Conservation (phyloP, 2,797 vertebrate genomes). For the Gymnopithys bicolor region DNA sequence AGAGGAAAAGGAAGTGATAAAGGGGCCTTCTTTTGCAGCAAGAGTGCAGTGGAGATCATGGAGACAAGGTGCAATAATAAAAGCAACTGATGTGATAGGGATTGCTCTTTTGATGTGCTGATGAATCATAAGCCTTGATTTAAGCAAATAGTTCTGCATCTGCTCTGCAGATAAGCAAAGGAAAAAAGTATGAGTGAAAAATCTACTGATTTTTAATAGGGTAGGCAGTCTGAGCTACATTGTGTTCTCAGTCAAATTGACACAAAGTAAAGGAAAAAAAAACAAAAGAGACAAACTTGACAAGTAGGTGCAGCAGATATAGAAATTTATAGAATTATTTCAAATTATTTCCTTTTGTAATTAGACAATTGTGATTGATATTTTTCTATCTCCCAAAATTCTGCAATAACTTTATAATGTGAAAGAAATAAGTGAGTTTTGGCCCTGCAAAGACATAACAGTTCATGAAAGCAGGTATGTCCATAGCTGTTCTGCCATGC, state of each 20-base stretch:
- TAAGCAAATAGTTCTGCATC: slow-evolving; percentile 23
- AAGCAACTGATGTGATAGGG: background rate
- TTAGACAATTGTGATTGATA: background rate
- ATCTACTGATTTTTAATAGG: slow-evolving; percentile 6
- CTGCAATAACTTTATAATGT: background rate
- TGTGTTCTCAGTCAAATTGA: background rate
- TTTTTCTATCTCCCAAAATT: background rate
- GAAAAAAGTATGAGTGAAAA: slow-evolving; percentile 15
- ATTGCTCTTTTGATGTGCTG: slow-evolving; percentile 30
- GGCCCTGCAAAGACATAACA: background rate
- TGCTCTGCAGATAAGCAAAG: slow-evolving; percentile 10
- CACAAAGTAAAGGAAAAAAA: background rate
- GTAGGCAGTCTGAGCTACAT: background rate
- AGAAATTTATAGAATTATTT: background rate
- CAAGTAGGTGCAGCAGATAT: background rate
- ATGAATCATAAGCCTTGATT: slow-evolving; percentile 25
- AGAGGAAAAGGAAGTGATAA: slow-evolving; percentile 33
- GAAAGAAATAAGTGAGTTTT: background rate
- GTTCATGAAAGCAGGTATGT: background rate
- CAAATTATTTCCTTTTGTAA: background rate
- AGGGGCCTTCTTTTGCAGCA: background rate
- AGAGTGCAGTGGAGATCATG: background rate
- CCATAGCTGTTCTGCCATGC: background rate
- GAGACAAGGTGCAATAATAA: slow-evolving; percentile 18
- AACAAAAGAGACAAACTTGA: background rate